Evolutionary conservation across 2,113 vertebrate genomes (phyloP), one percentile per base, ranked within the genome.

Genomic region (Colinus virginianus): DNA sequence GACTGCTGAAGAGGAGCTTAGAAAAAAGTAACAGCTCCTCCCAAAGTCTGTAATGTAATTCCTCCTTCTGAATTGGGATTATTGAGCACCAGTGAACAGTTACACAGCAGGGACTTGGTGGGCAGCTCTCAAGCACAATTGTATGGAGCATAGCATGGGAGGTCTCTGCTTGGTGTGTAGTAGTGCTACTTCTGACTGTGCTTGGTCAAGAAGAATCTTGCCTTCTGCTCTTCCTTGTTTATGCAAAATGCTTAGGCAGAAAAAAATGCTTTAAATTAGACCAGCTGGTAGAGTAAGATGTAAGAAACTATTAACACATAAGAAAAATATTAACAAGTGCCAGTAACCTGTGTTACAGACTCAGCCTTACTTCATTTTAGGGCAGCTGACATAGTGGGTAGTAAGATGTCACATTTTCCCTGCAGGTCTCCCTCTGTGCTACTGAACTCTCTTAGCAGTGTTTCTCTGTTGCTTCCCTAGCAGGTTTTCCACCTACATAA

Each of bases 101-200:
- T 70, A 34, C 9, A 12, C 25, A 7, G n/a, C 19, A 82, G 13
- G 13, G 26, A 4, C 15, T 38, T 1, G 32, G 15, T 70, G 63
- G 23, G 13, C 18, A 42, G n/a, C 62, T 49, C 0, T 30, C n/a
- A 66, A 38, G 11, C 11, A 1, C 36, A 8, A 34, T 83, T 75
- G 5, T 55, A 0, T 30, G 1, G 26, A 40, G 30, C 9, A 5
- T 2, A 62, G 28, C 19, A 68, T 10, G 36, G 53, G 20, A 9
- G 2, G 0, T 34, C 36, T 62, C 55, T 79, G 45, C 23, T 69
- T 30, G 13, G 3, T 25, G 2, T 0, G 4, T 7, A 59, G 51
- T 48, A 36, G 25, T 20, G 7, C 56, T 51, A 8, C 43, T 79
- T 28, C 43, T 48, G 53, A 32, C 46, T 75, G 38, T 70, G 71